Percentiles rank a stretch among this genome's conserved stretches.
Conservation (phyloP, 2,113 vertebrate species). For the Hydropotes inermis region DNA sequence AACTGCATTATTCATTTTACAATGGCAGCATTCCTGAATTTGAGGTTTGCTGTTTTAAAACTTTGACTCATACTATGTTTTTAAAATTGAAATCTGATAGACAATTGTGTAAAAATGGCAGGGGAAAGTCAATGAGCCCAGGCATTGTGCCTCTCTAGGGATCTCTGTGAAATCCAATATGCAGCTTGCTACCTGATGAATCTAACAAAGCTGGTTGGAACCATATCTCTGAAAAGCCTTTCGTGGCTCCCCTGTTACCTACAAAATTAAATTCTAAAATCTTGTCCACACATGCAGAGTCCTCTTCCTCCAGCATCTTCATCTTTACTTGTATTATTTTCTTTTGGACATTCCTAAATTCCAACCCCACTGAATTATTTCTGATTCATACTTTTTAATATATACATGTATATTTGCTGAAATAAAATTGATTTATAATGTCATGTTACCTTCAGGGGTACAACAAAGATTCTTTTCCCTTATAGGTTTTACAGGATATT, state of each 20-base stretch:
- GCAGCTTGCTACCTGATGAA: background rate
- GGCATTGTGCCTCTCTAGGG: background rate
- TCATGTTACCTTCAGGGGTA: background rate
- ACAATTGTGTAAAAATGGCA: background rate
- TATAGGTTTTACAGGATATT: background rate
- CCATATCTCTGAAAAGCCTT: background rate
- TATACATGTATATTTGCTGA: background rate
- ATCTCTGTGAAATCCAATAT: background rate
- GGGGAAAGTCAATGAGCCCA: background rate
- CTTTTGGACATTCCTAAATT: background rate
- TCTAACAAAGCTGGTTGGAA: background rate
- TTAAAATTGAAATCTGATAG: background rate
- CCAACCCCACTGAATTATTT: background rate
- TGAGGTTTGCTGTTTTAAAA: background rate
- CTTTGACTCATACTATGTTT: background rate
- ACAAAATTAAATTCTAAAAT: background rate
- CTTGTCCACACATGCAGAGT: background rate
- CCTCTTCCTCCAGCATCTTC: background rate
- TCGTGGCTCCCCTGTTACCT: background rate
- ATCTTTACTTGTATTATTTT: background rate
- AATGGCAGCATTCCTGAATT: background rate
- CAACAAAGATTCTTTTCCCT: background rate
- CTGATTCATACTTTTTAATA: background rate
- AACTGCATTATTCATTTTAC: background rate
- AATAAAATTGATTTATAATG: background rate